Percentiles rank a stretch among this genome's conserved stretches.
These are phyloP conservation scores for Perizoma affinitatum DNA, from an alignment of 2,888 invertebrate genomes.

Conservation along the genomic window DNA sequence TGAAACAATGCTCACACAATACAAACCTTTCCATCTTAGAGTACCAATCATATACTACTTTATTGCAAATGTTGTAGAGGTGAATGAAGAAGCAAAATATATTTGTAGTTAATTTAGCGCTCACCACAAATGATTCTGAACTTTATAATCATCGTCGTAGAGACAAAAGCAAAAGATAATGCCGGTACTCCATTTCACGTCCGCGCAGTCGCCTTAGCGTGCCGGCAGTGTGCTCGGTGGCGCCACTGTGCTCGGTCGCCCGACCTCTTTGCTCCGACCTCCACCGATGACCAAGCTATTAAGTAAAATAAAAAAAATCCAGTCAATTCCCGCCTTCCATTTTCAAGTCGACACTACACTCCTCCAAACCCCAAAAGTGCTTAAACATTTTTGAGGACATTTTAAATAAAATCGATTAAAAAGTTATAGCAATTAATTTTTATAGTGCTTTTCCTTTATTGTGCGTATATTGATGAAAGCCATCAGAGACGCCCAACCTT, in stretches of 20 bases:
- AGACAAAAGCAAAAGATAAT: slow-evolving; percentile 40
- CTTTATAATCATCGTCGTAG: slow-evolving; percentile 40
- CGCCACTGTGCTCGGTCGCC: slow-evolving; percentile 70
- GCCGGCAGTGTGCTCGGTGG: slow-evolving; percentile 69
- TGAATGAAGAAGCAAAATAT: slow-evolving; percentile 21
- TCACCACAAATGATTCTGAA: slow-evolving; percentile 42
- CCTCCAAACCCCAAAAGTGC: slow-evolving; percentile 16
- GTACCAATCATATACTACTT: slow-evolving; percentile 38
- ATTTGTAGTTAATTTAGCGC: slow-evolving; percentile 31
- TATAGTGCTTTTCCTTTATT: slow-evolving; percentile 46
- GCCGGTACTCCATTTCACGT: slow-evolving; percentile 39
- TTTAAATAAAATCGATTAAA: slow-evolving; percentile 15
- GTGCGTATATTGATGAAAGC: slow-evolving; percentile 61
- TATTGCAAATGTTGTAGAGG: slow-evolving; percentile 27
- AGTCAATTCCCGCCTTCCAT: slow-evolving; percentile 63
- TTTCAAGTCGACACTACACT: slow-evolving; percentile 32
- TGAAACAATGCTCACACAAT: slow-evolving; percentile 58
- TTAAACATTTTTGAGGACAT: slow-evolving; percentile 17
- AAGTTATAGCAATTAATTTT: slow-evolving; percentile 34
- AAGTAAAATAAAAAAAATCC: slow-evolving; percentile 49
- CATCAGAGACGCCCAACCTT: slow-evolving; percentile 65
- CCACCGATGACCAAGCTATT: slow-evolving; percentile 51
- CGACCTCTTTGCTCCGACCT: slow-evolving; percentile 45
- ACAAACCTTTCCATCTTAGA: slow-evolving; percentile 20
- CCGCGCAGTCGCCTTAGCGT: slow-evolving; percentile 67